These are phyloP conservation scores for Metridium senile DNA, from an alignment of 92 coral and sea anemone genomes.

Conservation along the genomic window DNA sequence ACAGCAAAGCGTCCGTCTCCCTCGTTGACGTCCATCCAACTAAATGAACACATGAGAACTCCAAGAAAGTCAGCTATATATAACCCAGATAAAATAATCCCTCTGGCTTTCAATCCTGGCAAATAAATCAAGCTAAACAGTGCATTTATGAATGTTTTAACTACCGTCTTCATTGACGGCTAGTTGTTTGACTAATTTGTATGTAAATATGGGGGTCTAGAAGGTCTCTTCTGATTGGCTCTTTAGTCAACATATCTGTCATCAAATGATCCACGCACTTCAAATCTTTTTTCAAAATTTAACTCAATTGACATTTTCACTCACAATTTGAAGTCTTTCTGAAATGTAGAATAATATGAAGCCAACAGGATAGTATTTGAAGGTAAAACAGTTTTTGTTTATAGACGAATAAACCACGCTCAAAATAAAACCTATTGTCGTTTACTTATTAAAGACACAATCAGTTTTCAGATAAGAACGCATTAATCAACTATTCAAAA, in stretches of 20 bases:
- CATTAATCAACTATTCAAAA: neutral
- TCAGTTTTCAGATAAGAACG: conserved; percentile 2
- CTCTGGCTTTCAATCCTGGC: conserved; percentile 8
- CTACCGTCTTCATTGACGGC: conserved; percentile 4
- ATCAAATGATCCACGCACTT: conserved; percentile 28
- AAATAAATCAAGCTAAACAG: conserved; percentile 25
- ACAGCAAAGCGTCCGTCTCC: neutral
- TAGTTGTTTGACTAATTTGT: conserved; percentile 35
- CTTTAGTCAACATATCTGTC: conserved; percentile 40
- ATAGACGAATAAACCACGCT: neutral
- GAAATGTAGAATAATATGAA: neutral
- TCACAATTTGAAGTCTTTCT: neutral
- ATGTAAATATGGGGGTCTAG: conserved; percentile 37
- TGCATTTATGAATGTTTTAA: conserved; percentile 33
- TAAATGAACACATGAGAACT: neutral
- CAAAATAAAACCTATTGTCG: neutral
- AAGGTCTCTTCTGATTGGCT: conserved; percentile 35
- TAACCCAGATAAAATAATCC: neutral
- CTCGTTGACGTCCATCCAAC: neutral
- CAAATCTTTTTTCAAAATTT: conserved; percentile 9
- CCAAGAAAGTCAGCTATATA: neutral
- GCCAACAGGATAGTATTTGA: neutral
- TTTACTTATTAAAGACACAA: neutral
- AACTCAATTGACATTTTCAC: neutral
- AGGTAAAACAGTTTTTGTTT: neutral